Conservation (phyloP, 2,113 vertebrate genomes). For the Mus pahari region DNA sequence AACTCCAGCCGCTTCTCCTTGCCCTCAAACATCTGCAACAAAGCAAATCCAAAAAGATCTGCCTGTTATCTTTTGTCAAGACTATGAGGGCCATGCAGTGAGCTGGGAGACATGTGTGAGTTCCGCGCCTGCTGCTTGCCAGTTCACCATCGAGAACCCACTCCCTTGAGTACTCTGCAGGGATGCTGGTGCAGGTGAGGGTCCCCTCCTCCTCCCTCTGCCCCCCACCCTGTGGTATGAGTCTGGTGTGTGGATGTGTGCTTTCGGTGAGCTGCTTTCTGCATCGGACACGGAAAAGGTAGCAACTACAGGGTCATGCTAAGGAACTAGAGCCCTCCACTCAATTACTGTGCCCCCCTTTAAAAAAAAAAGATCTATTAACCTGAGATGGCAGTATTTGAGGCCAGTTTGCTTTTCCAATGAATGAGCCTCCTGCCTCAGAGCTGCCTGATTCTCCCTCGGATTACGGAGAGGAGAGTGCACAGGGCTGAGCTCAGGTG, state of each 20-base stretch:
- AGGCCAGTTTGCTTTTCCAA: neutral
- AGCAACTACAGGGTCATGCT: neutral
- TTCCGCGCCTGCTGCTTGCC: neutral
- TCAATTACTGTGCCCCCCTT: neutral
- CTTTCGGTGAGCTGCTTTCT: neutral
- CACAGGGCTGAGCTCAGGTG: neutral
- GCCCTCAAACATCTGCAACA: slow-evolving; percentile 92
- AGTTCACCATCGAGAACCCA: neutral
- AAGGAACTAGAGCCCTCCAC: neutral
- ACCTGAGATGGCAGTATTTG: neutral
- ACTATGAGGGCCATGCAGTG: rapidly evolving
- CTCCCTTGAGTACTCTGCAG: neutral
- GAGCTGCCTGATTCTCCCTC: neutral
- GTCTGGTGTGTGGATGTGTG: neutral
- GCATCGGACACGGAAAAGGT: neutral
- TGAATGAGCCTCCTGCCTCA: neutral
- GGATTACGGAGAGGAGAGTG: neutral
- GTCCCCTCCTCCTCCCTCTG: too few relatives aligned
- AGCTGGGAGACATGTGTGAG: neutral
- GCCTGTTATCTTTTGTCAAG: neutral
- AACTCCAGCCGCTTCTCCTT: slow-evolving; percentile 91
- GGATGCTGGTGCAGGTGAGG: neutral
- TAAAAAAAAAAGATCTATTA: neutral
- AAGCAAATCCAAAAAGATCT: slow-evolving; percentile 13
- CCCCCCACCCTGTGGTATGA: rapidly evolving